Evolutionary conservation across 2,113 vertebrate genomes (phyloP).

Genomic region (Melanostigma gelatinosum): DNA sequence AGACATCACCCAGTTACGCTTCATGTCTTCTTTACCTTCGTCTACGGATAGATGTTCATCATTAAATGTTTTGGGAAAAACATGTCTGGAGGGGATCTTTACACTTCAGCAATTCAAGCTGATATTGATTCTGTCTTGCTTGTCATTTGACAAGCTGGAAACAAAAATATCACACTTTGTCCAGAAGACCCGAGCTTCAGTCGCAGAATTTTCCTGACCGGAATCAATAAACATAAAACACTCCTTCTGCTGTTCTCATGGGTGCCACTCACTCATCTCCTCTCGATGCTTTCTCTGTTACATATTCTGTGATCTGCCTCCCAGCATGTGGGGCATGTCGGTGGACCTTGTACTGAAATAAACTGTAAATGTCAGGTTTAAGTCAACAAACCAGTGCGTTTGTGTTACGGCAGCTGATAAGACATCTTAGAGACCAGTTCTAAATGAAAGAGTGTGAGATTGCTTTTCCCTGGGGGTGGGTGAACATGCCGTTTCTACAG

Average conservation of each 20-base stretch:
- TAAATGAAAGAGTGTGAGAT: slow-evolving; percentile 16
- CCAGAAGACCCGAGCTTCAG: neutral
- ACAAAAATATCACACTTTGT: neutral
- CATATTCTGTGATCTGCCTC: slow-evolving; percentile 25
- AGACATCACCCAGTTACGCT: neutral
- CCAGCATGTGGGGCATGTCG: neutral
- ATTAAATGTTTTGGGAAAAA: neutral
- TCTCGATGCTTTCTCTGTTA: neutral
- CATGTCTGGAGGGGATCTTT: neutral
- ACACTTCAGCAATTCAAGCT: slow-evolving; percentile 2
- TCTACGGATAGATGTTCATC: neutral
- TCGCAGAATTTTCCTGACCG: neutral
- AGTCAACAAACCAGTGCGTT: slow-evolving; percentile 52
- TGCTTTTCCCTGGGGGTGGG: neutral
- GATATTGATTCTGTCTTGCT: slow-evolving; percentile 26
- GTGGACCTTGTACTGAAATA: slow-evolving; percentile 63
- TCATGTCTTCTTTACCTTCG: neutral
- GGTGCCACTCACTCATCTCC: neutral
- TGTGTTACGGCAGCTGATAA: slow-evolving; percentile 53
- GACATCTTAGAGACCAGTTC: neutral
- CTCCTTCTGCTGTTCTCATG: neutral
- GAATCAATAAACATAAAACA: slow-evolving; percentile 22
- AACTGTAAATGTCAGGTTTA: slow-evolving; percentile 31
- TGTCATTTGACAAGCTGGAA: neutral
- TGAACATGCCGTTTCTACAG: neutral